These are phyloP conservation scores for Ceratosolen fusciceps DNA, from an alignment of 1,140 invertebrate genomes.

Conservation along the genomic window DNA sequence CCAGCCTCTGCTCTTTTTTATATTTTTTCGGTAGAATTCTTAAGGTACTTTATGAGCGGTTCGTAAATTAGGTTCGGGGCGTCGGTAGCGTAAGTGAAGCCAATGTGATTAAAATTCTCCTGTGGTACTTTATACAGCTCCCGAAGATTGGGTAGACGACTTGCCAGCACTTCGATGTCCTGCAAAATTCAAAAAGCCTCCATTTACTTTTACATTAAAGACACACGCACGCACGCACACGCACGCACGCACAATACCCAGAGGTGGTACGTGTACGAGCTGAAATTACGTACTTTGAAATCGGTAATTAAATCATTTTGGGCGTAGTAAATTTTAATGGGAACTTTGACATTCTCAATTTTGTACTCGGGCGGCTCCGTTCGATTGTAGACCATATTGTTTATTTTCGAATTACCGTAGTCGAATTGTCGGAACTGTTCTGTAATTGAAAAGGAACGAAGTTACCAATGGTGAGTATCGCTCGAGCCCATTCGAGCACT, in stretches of 20 bases:
- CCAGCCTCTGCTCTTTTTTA: neutral
- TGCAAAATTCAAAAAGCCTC: conserved; percentile 53
- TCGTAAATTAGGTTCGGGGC: conserved; percentile 58
- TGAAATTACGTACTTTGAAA: conserved; percentile 50
- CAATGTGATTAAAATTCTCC: conserved; percentile 79
- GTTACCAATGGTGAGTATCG: neutral
- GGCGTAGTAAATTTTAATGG: conserved; percentile 78
- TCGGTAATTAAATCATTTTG: conserved; percentile 78
- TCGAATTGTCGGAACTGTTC: conserved; percentile 73
- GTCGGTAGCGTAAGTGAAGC: conserved; percentile 77
- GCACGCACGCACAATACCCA: no score
- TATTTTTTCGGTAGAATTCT: conserved; percentile 34
- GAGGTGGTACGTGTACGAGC: no score
- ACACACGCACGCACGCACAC: no score
- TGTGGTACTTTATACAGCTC: conserved; percentile 71
- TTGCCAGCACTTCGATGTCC: conserved; percentile 75
- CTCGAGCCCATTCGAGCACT: conserved; percentile 49
- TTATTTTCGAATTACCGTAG: conserved; percentile 67
- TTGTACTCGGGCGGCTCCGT: conserved; percentile 74
- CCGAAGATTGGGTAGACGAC: conserved; percentile 68
- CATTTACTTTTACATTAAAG: neutral
- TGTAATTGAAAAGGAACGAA: conserved; percentile 35
- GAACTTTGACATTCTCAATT: conserved; percentile 75
- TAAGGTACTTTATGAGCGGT: conserved; percentile 56
- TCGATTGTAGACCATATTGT: conserved; percentile 72